A percentile compares a stretch with the other conserved stretches of the same genome.
phyloP scores from a whole-genome alignment of 2,113 vertebrate species.

The Semnornis frantzii region DNA sequence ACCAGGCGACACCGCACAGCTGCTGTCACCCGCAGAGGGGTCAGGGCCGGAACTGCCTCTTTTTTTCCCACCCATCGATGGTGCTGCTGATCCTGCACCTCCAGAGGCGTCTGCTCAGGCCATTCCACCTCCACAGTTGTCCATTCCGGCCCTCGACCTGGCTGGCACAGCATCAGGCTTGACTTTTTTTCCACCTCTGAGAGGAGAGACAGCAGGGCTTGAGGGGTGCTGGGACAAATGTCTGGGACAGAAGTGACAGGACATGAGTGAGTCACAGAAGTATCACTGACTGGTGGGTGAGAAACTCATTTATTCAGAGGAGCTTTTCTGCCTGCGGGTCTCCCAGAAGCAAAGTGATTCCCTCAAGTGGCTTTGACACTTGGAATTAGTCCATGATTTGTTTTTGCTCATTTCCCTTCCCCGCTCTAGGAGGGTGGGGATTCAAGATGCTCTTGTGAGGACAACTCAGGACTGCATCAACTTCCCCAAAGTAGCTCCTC shows the following conservation, averaged over 20 bases:
- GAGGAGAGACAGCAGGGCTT: neutral
- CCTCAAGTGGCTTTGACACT: conserved; percentile 24
- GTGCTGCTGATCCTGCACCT: rapidly evolving
- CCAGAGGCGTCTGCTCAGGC: rapidly evolving
- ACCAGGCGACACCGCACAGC: neutral
- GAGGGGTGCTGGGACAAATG: neutral
- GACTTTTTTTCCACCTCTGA: neutral
- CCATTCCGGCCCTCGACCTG: rapidly evolving
- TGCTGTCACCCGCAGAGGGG: neutral
- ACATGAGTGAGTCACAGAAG: rapidly evolving
- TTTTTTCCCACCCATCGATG: neutral
- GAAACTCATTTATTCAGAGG: neutral
- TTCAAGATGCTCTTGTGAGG: rapidly evolving
- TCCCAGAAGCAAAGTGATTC: conserved; percentile 25
- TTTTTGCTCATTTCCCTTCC: neutral
- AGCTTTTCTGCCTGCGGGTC: conserved; percentile 2
- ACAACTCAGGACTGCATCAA: rapidly evolving
- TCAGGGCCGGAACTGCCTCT: neutral
- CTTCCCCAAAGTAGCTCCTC: neutral
- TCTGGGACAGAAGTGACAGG: neutral
- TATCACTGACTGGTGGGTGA: rapidly evolving
- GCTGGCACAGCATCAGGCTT: neutral
- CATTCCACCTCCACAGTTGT: too few species aligned
- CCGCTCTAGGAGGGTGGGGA: neutral
- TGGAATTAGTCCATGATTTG: neutral